Conservation (phyloP, 2,888 invertebrate genomes). For the Drosophila multiciliata region DNA sequence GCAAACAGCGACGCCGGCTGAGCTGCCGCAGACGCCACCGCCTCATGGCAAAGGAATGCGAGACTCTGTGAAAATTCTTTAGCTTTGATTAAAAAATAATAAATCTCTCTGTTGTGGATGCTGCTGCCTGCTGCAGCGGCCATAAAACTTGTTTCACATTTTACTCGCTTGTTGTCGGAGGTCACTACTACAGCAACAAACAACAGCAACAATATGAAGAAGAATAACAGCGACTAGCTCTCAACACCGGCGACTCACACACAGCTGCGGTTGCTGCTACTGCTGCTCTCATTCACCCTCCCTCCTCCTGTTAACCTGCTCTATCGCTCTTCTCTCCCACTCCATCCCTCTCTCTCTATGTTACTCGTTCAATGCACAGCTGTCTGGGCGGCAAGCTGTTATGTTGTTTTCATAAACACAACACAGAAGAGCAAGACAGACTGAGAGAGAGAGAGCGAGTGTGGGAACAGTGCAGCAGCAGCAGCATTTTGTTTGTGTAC, state of each 20-base stretch:
- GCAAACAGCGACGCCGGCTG: constrained; percentile 12
- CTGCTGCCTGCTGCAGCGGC: constrained; percentile 31
- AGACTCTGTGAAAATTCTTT: constrained; percentile 56
- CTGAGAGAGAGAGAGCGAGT: constrained; percentile 1
- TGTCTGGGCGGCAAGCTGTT: constrained; percentile 59
- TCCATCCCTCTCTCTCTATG: constrained; percentile 15
- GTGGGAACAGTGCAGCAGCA: constrained; percentile 5
- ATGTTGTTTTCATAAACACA: constrained; percentile 52
- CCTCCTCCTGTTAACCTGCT: constrained; percentile 7
- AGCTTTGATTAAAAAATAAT: constrained; percentile 74
- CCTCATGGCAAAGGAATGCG: constrained; percentile 67
- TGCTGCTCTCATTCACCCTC: constrained; percentile 21
- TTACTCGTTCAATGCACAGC: constrained; percentile 53
- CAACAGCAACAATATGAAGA: constrained; percentile 27
- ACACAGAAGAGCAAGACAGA: constrained; percentile 4
- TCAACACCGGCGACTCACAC: constrained; percentile 43
- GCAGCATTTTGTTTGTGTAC: constrained; percentile 53
- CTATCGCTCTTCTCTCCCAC: constrained; percentile 14
- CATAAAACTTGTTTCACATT: constrained; percentile 69
- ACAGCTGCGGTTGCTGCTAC: constrained; percentile 66
- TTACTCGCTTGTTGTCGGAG: constrained; percentile 73
- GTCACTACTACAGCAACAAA: constrained; percentile 62
- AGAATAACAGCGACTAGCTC: constrained; percentile 30
- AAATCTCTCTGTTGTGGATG: constrained; percentile 62
- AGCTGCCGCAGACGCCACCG: constrained; percentile 14